Base-by-base conservation (phyloP, 2,888 invertebrate genomes). In the Heteromyza rotundicornis region DNA sequence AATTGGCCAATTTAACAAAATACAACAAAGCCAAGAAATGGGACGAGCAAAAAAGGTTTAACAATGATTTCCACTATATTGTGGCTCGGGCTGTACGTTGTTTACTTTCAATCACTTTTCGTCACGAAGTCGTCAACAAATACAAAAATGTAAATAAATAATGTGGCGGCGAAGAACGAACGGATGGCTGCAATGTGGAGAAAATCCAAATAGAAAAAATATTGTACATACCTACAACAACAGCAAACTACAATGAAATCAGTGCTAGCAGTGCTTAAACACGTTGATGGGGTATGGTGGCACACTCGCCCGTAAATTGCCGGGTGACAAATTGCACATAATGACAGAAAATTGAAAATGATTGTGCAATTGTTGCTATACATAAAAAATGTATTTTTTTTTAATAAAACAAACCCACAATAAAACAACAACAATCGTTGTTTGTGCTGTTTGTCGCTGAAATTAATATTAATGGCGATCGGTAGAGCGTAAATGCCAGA, bases 91-190 rank as follows among this genome's bases (percentile, higher is more conserved):
- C n/a, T n/a, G n/a, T n/a, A 7, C 3, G 70, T 75, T 77, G 76
- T 80, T 79, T 78, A 74, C 74, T 77, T 79, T 78, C 77, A 79
- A 79, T 78, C 79, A 79, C 75, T 77, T 79, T 80, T 78, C 78
- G 79, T 78, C 79, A 80, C 80, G 79, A 79, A 75, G 70, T 72
- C 70, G 71, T 73, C 68, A 73, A 67, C 72, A 70, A 70, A 71
- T 66, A 65, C 62, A 67, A 62, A 67, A 56, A 17, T 65, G 69
- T 72, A 72, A 75, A 77, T 73, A 75, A 73, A 75, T 75, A 75
- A 70, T 73, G 69, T 51, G 52, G 14, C 20, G 36, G 62, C 51
- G 24, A 47, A 24, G 23, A 56, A n/a, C 19, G 35, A 32, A 54
- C 16, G 14, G 32, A 47, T 54, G 57, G 52, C 52, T 16, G 52